Conservation (phyloP, 1,140 invertebrate species). For the Pachypsylla venusta region DNA sequence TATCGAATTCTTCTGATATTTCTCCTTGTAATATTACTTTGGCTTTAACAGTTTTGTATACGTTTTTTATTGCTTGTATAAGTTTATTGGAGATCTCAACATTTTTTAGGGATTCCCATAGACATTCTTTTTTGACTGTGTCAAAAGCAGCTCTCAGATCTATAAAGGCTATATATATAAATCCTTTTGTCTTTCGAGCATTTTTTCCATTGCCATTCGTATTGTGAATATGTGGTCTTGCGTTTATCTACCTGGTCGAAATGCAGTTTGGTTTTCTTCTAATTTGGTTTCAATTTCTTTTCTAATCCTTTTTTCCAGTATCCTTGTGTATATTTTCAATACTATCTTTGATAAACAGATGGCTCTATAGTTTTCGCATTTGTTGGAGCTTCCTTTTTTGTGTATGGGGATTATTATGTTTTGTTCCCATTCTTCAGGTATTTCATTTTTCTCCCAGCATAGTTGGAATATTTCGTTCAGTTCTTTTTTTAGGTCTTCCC, state of each 20-base stretch:
- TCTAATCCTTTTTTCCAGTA: neutral
- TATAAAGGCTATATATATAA: neutral
- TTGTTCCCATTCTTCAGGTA: neutral
- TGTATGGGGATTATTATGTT: neutral
- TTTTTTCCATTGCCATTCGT: too few species aligned
- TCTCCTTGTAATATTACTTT: neutral
- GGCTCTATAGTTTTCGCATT: neutral
- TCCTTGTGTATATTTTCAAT: neutral
- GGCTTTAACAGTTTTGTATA: slow-evolving; percentile 14
- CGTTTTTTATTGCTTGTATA: neutral
- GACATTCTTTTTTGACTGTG: slow-evolving; percentile 10
- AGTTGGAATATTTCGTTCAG: neutral
- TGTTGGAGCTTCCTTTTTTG: neutral
- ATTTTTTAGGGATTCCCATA: slow-evolving; percentile 12
- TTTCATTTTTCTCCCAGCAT: neutral
- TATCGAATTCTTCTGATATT: neutral
- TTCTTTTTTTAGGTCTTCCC: neutral
- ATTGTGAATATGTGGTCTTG: too few species aligned
- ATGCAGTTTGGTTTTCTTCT: neutral
- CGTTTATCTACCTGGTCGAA: neutral
- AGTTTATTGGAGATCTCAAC: neutral
- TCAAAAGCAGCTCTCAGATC: slow-evolving; percentile 16
- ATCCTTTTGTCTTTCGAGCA: neutral
- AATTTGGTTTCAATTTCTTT: neutral
- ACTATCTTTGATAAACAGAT: neutral